Percentiles rank a stretch among this genome's conserved stretches.
phyloP scores from a whole-genome alignment of 1,140 invertebrate genomes.

The Drepana arcuata region DNA sequence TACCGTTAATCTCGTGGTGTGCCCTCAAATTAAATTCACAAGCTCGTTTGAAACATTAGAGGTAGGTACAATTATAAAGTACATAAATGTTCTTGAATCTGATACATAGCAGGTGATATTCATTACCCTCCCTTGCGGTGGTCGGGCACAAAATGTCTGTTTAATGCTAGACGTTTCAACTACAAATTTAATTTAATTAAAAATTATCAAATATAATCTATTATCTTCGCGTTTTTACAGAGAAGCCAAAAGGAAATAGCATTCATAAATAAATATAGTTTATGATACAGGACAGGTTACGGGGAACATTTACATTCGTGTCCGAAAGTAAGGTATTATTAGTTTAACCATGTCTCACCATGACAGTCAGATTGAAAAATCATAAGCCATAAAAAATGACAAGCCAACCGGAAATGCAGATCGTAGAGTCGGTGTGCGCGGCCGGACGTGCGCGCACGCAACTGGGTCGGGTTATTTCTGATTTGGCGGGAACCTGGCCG shows the following conservation, averaged over 20 bases:
- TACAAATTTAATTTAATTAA: background rate
- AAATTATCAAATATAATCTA: background rate
- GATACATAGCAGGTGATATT: no score
- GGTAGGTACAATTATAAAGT: no score
- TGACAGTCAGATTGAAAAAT: conserved; percentile 34
- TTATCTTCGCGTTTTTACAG: no score
- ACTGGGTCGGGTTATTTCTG: conserved; percentile 70
- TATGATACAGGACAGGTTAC: background rate
- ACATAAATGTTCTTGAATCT: no score
- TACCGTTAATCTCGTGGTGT: no score
- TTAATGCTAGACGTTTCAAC: background rate
- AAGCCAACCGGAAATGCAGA: conserved; percentile 63
- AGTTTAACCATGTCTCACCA: conserved; percentile 15
- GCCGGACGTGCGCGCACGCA: conserved; percentile 60
- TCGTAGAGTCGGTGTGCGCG: conserved; percentile 22
- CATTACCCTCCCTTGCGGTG: no score
- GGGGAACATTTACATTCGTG: background rate
- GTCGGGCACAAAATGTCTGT: background rate
- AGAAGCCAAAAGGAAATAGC: no score
- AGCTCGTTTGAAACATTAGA: no score
- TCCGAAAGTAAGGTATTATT: conserved; percentile 7
- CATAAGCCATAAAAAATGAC: conserved; percentile 64
- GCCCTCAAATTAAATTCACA: no score
- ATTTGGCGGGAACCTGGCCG: conserved; percentile 68
- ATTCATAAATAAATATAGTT: no score